These are phyloP conservation scores for Saxidomus purpurata DNA, from an alignment of 1,140 invertebrate species.

Conservation along the genomic window DNA sequence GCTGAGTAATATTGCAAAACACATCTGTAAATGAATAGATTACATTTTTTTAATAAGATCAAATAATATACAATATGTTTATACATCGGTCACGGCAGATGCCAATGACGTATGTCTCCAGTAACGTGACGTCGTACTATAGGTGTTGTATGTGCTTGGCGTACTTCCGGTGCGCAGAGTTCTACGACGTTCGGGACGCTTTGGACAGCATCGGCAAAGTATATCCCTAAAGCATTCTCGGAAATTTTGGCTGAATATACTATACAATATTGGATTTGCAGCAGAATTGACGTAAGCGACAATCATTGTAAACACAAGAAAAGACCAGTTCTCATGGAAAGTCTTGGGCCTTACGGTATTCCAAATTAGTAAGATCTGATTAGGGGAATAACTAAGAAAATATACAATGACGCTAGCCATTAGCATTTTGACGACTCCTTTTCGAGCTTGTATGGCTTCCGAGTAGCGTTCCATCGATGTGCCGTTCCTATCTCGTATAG, in stretches of 20 bases:
- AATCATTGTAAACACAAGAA: conserved; percentile 85
- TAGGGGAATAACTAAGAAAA: conserved; percentile 86
- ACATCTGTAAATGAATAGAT: too few relatives aligned
- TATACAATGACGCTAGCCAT: conserved; percentile 86
- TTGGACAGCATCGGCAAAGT: conserved; percentile 58
- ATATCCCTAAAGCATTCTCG: conserved; percentile 67
- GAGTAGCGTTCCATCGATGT: conserved; percentile 75
- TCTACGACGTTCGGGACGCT: conserved; percentile 21
- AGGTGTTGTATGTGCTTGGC: conserved; percentile 64
- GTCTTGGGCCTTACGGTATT: conserved; percentile 80
- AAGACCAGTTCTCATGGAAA: conserved; percentile 85
- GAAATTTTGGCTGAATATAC: conserved; percentile 86
- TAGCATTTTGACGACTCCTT: conserved; percentile 87
- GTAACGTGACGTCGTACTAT: conserved; percentile 39
- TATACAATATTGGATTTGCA: conserved; percentile 86
- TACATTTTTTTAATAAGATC: too few relatives aligned
- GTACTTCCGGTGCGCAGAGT: conserved; percentile 51
- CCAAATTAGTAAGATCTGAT: conserved; percentile 85
- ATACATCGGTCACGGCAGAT: conserved; percentile 57
- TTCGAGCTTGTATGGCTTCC: conserved; percentile 83
- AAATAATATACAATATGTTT: too few relatives aligned
- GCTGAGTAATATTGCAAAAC: too few relatives aligned
- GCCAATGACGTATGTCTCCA: conserved; percentile 57
- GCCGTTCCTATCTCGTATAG: conserved; percentile 76
- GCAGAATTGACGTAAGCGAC: conserved; percentile 86